Evolutionary conservation across 2,113 vertebrate genomes (phyloP), one percentile per base, ranked within the genome.

Genomic region (Meriones unguiculatus): DNA sequence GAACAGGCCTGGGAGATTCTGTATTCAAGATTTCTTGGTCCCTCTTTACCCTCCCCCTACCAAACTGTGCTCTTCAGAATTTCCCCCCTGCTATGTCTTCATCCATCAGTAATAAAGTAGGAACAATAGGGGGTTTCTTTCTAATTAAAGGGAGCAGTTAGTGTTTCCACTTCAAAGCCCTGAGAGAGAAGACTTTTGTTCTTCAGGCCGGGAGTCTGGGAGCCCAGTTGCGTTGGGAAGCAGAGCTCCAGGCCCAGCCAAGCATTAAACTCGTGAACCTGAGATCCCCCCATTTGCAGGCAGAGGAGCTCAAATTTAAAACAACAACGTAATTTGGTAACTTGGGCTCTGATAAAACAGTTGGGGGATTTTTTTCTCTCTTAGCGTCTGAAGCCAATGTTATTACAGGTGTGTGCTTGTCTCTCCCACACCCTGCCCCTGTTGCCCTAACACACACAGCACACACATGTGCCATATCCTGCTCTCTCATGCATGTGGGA

Each of bases 81-180:
- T 89, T 91, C 86, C 87, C 91, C 76, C 96, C 94, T 95, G 65
- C 80, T 94, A 97, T 3, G 17, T 96, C 15, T 20, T 98, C 97
- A 98, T 98, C 97, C 94, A 92, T 98, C 98, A 98, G 98, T 98
- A 98, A 99, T 98, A 98, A 98, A 98, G 97, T 91, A 95, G 97
- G 98, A 98, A 99, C 98, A 99, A 99, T 98, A 98, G 97, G 84
- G 98, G 95, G 97, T 98, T 99, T 99, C 98, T 98, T 98, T 98
- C 97, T 98, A 98, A 98, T 98, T 98, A 98, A 98, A 98, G 98
- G 97, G 98, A 98, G 97, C 97, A 97, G 98, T 98, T 98, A 98
- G 97, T 97, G 98, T 99, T 99, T 99, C 98, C 98, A 99, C 98
- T 99, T 99, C 98, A 99, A 98, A 98, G 98, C 98, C 97, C 98